Evolutionary conservation across 2,888 invertebrate genomes (phyloP).

Genomic region (Thereva unica): DNA sequence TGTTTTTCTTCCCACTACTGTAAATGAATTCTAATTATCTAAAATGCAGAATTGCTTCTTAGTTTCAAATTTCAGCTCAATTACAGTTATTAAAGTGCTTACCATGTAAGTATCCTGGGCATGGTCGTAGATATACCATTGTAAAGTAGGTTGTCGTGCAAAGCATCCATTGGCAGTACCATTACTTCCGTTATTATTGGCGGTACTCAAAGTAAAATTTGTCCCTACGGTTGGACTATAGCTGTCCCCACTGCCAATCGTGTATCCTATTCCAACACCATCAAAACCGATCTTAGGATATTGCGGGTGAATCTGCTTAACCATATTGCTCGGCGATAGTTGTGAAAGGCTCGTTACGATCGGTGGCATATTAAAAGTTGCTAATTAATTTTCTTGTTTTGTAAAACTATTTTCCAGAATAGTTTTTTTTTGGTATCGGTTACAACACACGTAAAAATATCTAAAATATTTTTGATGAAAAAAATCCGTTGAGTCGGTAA

Average conservation of each 20-base stretch:
- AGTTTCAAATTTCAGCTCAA: not conserved
- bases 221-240: no score
- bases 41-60: not conserved
- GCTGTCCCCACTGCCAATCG: no score
- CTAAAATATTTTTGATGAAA: not conserved
- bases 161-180: not conserved
- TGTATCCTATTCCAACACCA: not conserved
- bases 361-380: slow-evolving; percentile 30
- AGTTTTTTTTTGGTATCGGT: no score
- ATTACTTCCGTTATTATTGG: slow-evolving; percentile 10
- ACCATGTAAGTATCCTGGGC: slow-evolving; percentile 36
- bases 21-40: no score
- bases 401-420: no score
- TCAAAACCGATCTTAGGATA: slow-evolving; percentile 35
- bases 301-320: slow-evolving; percentile 24
- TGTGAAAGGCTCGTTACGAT: slow-evolving; percentile 28
- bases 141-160: slow-evolving; percentile 1
- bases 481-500: not conserved
- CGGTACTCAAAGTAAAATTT: no score
- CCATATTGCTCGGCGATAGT: slow-evolving; percentile 29
- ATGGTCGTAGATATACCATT: slow-evolving; percentile 32
- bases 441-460: no score
- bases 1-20: no score
- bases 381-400: no score
- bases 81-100: slow-evolving; percentile 3